Base-by-base conservation (phyloP, 2,888 invertebrate genomes). In the Oasisia sp. region DNA sequence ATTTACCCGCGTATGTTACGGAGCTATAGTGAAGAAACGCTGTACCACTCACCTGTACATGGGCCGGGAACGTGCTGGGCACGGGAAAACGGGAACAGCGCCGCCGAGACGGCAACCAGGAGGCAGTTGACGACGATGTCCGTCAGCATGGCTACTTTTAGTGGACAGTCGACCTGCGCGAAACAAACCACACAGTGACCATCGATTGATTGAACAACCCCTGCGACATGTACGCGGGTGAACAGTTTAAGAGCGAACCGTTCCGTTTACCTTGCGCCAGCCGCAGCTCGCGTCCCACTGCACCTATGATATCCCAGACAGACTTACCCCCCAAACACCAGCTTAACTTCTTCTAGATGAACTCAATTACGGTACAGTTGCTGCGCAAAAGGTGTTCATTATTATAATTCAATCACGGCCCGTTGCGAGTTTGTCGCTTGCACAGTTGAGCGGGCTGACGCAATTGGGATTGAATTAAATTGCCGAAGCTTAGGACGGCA, bases 301-400 rank as follows among this genome's bases (percentile, higher is more conserved):
- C 74, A 74, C 74, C 27, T n/a, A n/a, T 27, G 27, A 19, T 74
- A n/a, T 74, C n/a, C 74, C 74, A 7, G 74, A 74, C 74, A 74
- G 1, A 74, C 74, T 74, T 74, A 74, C 74, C 74, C 74, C 56
- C 27, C 74, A 7, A 74, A 74, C 27, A 74, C 74, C 74, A 74
- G 74, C 74, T 50, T 14, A 50, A 50, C 50, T 74, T 74, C 74
- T 74, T 74, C 7, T 74, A 74, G 74, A 74, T n/a, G 74, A 74
- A 74, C 74, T 74, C 74, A 74, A 27, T 74, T 74, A n/a, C 3
- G 74, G 19, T 74, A n/a, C 74, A 74, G 19, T 74, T 74, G 27
- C 74, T 74, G 74, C 74, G 74, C 74, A 74, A n/a, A 74, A 74
- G 19, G 74, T 74, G 74, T 74, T 74, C 74, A 74, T 74, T 74